Base-by-base conservation (phyloP, 2,113 vertebrate genomes). In the Aphyosemion australe region DNA sequence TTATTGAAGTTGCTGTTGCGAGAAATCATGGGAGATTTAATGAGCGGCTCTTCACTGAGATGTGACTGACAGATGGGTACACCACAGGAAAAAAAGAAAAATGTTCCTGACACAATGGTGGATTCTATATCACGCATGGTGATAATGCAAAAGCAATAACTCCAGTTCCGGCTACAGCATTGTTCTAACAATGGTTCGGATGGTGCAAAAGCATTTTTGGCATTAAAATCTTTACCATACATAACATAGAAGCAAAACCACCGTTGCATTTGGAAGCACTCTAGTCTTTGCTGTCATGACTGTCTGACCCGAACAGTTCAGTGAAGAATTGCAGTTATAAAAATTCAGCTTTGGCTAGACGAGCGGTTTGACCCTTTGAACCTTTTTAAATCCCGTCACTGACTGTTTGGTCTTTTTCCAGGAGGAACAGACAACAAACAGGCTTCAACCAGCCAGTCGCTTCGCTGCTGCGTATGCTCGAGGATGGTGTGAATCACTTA, bases 401-500 rank as follows among this genome's bases (percentile, higher is more conserved):
- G 21, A 65, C 65, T 64, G 63, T 64, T 41, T 4, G 14, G 39
- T 48, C 8, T 75, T 57, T 21, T 85, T 73, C 57, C 74, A 37
- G 21, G 45, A 72, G 74, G 66, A 72, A 74, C 34, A 56, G 34
- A 39, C n/a, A 82, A 80, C 73, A 76, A 74, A 82, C 73, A 74
- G 59, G 63, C 79, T 67, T 64, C 76, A 61, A 73, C 67, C 69
- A 67, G 69, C 49, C 74, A 78, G 76, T 76, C 67, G 72, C 76
- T 82, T 63, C 74, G 61, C 85, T 79, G 71, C 84, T 76, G 42
- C 53, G 62, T 78, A 68, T 54, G 58, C 74, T 64, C 79, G 65
- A 75, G 82, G 78, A 78, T 80, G 78, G 79, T 77, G 75, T 87
- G 63, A 87, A 83, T 87, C 81, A 83, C 83, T 74, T 76, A 87